Base-by-base conservation (phyloP, 2,113 vertebrate genomes). In the Hiodon alosoides region DNA sequence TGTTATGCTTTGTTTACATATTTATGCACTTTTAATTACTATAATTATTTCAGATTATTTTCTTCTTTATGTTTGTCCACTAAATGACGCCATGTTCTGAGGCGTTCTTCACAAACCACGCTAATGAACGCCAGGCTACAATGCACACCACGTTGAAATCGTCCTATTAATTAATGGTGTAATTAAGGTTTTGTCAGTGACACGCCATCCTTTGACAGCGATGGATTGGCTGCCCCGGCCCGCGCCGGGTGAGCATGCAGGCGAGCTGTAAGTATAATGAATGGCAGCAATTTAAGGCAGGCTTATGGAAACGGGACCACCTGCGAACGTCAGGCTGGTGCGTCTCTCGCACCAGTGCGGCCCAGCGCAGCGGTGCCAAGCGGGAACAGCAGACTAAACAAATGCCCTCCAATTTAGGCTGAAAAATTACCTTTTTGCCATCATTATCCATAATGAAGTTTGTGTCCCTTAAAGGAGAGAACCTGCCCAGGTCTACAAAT, bases 161-260 rank as follows among this genome's bases (percentile, higher is more conserved):
- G 85, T 94, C 93, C 93, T 93, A 95, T 98, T 98, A 97, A 98
- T 98, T 97, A 97, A 98, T 98, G 94, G 90, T 91, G 91, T 97
- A 98, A 98, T 99, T 98, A 97, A 95, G 93, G 89, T 93, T 95
- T 95, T 97, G 95, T 96, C 95, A 96, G 93, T 97, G 94, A 97
- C 92, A 91, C 93, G 95, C 93, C 94, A 90, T 92, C 88, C 89
- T 91, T 87, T 98, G 97, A 98, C 95, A 93, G 90, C 88, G 95
- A 96, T 95, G 91, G 94, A 97, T 98, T 86, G 90, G 89, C 90
- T 92, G 81, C 90, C 87, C 86, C 89, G 89, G 90, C 83, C 85
- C 88, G 71, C 83, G 86, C 89, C 88, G 94, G 92, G 90, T 92
- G 91, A 84, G 75, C 78, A 85, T 91, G 89, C 90, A 90, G 91